Evolutionary conservation across 2,113 vertebrate species (phyloP), one percentile per base, ranked within the genome.

Genomic region (Gymnarchus niloticus): DNA sequence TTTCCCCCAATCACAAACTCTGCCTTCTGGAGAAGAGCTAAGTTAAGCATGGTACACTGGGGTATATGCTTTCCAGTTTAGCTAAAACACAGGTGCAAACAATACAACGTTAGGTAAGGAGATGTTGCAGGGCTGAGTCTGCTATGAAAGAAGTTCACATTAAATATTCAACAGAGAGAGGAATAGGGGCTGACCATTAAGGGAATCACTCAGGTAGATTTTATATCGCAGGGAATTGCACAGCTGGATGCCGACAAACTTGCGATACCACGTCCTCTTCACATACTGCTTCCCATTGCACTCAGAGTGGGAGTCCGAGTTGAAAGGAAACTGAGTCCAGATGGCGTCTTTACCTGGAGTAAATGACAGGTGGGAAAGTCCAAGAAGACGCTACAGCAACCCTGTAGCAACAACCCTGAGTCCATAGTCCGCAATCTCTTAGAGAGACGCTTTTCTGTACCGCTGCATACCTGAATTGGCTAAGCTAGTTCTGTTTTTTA

Each of bases 161-260:
- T 5, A 54, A 14, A 14, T 77, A 7, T 19, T 48, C 8, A 14
- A 59, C 7, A 1, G 7, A 28, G 84, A 23, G 78, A 28, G 41
- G 83, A 46, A 19, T 37, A 78, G n/a, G 17, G 84, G 73, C 92
- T 92, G 94, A 99, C 98, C 98, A 92, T 92, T 96, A 81, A 99
- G 98, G 4, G 97, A 95, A 89, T 99, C 96, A 19, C 98, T 99
- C 91, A 99, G 94, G 89, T 99, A 99, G 94, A 99, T 99, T 93
- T 99, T 98, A 90, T 99, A 99, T 96, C 98, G 96, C 87, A 99
- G 93, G 0, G 98, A 99, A 91, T 99, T 99, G 91, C 98, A 99
- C n/a, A 99, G 93, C 91, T 99, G 97, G 88, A 99, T 97, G 4
- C 98, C 98, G 23, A 99, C 98, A 88, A 99, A 99, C 89, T 99